phyloP scores from a whole-genome alignment of 2,113 vertebrate species.

The Otocyon megalotis region DNA sequence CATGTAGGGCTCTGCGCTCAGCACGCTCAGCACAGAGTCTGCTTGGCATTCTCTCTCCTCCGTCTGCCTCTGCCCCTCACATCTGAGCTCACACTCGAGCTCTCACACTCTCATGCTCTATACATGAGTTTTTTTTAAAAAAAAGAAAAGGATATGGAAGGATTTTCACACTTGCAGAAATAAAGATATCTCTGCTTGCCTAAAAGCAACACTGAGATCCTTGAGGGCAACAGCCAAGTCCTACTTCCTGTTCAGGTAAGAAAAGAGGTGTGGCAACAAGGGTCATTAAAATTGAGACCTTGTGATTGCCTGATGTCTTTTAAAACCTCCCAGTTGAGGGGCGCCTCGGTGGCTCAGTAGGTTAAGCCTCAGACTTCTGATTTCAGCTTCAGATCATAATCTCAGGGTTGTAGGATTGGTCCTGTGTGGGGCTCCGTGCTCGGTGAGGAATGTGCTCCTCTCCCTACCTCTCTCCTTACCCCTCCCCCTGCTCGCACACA shows the following conservation, averaged over 20 bases:
- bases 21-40: background rate
- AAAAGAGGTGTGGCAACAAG: background rate
- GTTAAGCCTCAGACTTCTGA: background rate
- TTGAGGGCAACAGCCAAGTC: background rate
- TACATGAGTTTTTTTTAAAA: background rate
- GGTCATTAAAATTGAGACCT: background rate
- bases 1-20: background rate
- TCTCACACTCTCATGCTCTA: background rate
- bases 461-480: background rate
- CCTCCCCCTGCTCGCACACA: background rate
- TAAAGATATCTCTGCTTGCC: background rate
- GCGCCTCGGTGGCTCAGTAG: background rate
- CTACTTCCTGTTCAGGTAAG: background rate
- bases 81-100: background rate
- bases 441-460: background rate
- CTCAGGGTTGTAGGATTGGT: background rate
- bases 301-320: background rate
- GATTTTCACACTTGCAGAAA: background rate
- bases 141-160: background rate
- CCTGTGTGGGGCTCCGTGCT: background rate
- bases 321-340: background rate
- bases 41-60: background rate
- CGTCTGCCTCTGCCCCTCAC: background rate
- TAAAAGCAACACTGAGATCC: slow-evolving; percentile 10
- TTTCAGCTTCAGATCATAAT: background rate